Evolutionary conservation across 1,140 invertebrate species (phyloP).

Genomic region (Temnothorax nylanderi): DNA sequence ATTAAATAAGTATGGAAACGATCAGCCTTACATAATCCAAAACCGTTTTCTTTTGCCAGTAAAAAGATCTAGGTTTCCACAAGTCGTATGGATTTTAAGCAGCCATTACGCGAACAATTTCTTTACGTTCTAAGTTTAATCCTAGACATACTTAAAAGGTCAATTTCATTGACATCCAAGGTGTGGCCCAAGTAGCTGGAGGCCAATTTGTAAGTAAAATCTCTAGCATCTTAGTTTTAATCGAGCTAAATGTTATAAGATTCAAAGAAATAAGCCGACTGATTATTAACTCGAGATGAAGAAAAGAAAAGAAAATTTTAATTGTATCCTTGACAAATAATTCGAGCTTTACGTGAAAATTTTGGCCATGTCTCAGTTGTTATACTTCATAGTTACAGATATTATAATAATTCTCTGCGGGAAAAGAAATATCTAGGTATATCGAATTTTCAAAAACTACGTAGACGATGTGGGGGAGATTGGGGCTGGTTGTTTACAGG

Average conservation of each 20-base stretch:
- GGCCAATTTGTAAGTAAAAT: constrained; percentile 3
- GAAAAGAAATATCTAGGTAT: neutral
- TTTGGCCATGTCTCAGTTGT: neutral
- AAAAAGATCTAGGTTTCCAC: neutral
- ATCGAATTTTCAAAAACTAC: neutral
- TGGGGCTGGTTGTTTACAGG: too few relatives aligned
- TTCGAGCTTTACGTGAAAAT: neutral
- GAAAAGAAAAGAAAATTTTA: neutral
- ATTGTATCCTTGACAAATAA: neutral
- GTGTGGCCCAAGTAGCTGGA: neutral
- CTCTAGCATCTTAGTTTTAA: neutral
- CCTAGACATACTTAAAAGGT: neutral
- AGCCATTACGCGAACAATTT: neutral
- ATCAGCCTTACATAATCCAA: neutral
- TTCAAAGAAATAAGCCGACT: neutral
- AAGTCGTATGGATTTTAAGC: neutral
- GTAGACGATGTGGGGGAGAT: neutral
- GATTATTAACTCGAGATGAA: neutral
- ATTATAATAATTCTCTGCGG: neutral
- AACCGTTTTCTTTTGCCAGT: neutral
- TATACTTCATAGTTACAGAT: neutral
- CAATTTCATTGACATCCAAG: constrained; percentile 9
- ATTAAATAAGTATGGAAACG: neutral
- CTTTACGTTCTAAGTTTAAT: constrained; percentile 8
- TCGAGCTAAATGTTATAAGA: neutral